Evolutionary conservation across 2,888 invertebrate genomes (phyloP), one percentile per base, ranked within the genome.

Genomic region (Rutpela maculata): DNA sequence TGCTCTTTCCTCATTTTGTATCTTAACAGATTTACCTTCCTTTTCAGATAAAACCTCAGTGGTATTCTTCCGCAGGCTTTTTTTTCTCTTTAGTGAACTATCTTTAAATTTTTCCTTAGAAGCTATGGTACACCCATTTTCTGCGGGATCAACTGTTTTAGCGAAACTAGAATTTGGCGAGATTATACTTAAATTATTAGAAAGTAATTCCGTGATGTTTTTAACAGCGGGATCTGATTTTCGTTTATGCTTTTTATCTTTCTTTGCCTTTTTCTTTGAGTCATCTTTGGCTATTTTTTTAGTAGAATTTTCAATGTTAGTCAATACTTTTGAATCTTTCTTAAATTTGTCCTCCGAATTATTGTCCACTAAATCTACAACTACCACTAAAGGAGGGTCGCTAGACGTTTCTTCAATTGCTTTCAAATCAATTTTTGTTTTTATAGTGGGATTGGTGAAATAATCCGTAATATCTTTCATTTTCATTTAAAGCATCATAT

Each of bases 161-260:
- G n/a, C 60, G 10, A 50, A 72, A 67, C 76, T 81, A 17, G 60
- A 75, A 62, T 83, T 82, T 31, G 84, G 85, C 12, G 84, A 85
- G 35, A 81, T 62, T 60, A 86, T 76, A 75, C 75, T 78, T 67
- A 84, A 78, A 74, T 73, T 81, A 75, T 67, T 80, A 17, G 82
- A 81, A n/a, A 84, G 78, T 57, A 85, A 80, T 66, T 83, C 76
- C 2, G 83, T 78, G 38, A 85, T 80, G 77, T 77, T 79, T 76
- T 70, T 82, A 12, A 84, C 83, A 56, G 76, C 80, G 35, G 84
- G 84, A 74, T 86, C 85, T 26, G 83, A 82, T 77, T 83, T 83
- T 26, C 79, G 74, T 38, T 68, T 68, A 26, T 66, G 77, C 55
- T 76, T 78, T 59, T 62, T 81, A 26, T 12, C 67, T 17, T 67